A percentile compares a stretch with the other conserved stretches of the same genome.
Evolutionary conservation across 2,888 invertebrate species (phyloP).

Genomic region (Nesidiocoris tenuis): DNA sequence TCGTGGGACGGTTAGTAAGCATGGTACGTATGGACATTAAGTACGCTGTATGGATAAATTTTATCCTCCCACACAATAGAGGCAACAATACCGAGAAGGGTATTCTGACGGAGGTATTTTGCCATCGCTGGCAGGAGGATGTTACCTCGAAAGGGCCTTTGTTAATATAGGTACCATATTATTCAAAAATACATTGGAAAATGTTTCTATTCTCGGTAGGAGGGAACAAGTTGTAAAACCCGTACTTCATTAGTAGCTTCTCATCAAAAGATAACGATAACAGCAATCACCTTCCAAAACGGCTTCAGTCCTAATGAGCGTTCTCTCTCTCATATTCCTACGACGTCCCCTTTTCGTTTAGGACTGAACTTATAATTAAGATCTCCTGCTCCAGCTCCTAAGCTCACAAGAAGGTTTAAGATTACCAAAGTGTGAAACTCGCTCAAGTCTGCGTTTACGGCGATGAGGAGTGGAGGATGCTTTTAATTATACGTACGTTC

Average conservation of each 20-base stretch:
- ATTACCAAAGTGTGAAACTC: constrained; percentile 28
- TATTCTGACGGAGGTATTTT: no score
- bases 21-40: no score
- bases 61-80: no score
- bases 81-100: no score
- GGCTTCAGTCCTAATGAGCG: not conserved
- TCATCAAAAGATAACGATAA: not conserved
- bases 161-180: no score
- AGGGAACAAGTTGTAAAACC: no score
- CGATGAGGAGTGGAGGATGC: constrained; percentile 2
- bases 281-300: not conserved
- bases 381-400: not conserved
- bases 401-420: constrained; percentile 12
- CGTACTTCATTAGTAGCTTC: not conserved
- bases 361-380: constrained; percentile 28
- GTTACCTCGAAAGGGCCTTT: no score
- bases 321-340: not conserved
- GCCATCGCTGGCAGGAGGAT: no score
- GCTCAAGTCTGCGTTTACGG: not conserved
- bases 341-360: not conserved
- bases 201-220: no score
- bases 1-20: no score
- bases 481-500: constrained; percentile 17
- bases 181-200: no score
- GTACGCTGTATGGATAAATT: no score